Percentiles rank a stretch among this genome's conserved stretches.
Evolutionary conservation across 2,797 vertebrate species (phyloP).

Genomic region (Momotus momota): DNA sequence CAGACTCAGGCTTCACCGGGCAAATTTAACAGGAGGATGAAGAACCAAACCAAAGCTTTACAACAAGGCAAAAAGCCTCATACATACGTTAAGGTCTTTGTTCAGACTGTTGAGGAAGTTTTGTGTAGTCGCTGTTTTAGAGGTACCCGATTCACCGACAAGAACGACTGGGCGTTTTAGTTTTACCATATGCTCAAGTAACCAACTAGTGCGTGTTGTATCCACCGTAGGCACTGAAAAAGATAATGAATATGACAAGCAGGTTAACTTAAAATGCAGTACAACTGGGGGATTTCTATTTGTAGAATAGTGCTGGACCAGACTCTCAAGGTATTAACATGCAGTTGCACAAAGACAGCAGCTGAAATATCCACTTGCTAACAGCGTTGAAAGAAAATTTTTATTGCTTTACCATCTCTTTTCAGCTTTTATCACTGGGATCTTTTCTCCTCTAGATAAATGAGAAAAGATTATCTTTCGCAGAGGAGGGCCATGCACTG

Average conservation of each 20-base stretch:
- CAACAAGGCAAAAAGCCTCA: not conserved
- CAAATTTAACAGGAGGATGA: not conserved
- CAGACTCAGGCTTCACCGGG: not conserved
- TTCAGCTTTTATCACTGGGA: not conserved
- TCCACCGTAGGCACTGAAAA: conserved; percentile 93
- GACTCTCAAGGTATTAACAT: not conserved
- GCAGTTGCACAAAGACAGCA: not conserved
- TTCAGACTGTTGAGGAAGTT: conserved; percentile 89
- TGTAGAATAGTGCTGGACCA: not conserved
- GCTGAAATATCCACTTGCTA: not conserved
- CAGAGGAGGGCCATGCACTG: not conserved
- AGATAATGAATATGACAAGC: not conserved
- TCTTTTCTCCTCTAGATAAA: not conserved
- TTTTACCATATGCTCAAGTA: conserved; percentile 92
- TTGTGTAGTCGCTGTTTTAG: conserved; percentile 94
- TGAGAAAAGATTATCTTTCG: not conserved
- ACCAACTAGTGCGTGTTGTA: conserved; percentile 89
- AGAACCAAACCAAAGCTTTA: not conserved
- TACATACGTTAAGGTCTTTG: conserved; percentile 82
- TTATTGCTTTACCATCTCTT: not conserved
- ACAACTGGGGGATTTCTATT: not conserved
- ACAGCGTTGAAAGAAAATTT: not conserved
- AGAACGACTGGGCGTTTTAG: conserved; percentile 89
- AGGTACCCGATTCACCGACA: conserved; percentile 95
- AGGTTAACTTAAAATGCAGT: not conserved